Evolutionary conservation across 2,797 vertebrate genomes (phyloP), one percentile per base, ranked within the genome.

Genomic region (Trematomus bernacchii): DNA sequence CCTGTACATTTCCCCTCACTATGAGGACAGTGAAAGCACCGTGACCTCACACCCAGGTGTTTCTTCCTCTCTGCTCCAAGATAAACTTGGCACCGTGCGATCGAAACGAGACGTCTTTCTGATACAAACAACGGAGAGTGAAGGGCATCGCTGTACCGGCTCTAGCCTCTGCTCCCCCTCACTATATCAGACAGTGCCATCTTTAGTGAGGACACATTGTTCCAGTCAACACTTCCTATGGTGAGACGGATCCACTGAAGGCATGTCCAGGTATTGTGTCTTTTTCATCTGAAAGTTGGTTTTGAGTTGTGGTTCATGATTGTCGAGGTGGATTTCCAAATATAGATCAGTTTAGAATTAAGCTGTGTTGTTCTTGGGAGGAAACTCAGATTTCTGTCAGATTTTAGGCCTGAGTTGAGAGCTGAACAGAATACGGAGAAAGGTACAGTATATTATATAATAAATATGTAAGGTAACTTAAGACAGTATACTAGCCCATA

Each of bases 1-100:
- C 48, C 46, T 7, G 16, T 46, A 48, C 61, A 55, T 27, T 62
- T n/a, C 47, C 11, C 37, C 13, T 30, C 43, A 33, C 47, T 37
- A 37, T 52, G 62, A 62, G 68, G 83, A 67, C 73, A 51, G 55
- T 72, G 71, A 73, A 81, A 2, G 47, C 65, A 68, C 55, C 65
- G 23, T 77, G 73, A 89, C 87, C 82, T 92, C 87, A 79, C 91
- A 91, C 89, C 87, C 51, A 78, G 71, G 90, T 91, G 91, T 79
- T 57, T 48, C 77, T 69, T 73, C 84, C 71, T 76, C 71, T 65
- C 54, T 65, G 33, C 73, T 84, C 85, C 79, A 71, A 70, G 74
- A 71, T 80, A 85, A 84, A 88, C 61, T 82, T 85, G 84, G 77
- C 82, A 78, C 23, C 0, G 40, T 5, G 11, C 1, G 21, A 84